Evolutionary conservation across 2,797 vertebrate species (phyloP), one percentile per base, ranked within the genome.

Genomic region (Falco peregrinus): DNA sequence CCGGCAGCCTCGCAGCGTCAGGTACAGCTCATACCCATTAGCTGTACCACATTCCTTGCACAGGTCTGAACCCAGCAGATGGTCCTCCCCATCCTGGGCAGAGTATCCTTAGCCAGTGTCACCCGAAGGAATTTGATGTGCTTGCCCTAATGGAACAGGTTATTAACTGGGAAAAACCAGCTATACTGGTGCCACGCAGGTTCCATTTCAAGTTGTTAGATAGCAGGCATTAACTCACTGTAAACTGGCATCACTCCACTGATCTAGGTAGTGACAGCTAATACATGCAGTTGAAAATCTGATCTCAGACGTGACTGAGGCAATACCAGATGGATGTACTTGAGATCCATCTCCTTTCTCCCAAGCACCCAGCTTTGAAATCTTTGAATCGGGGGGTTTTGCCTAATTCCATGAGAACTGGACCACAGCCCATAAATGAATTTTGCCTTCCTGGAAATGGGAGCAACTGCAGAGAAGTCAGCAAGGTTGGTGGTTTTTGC

Each of bases 71-170:
- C 77, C 70, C 85, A 25, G 84, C 73, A 22, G 80, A 63, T 13
- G 33, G 64, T 64, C 56, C 90, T 92, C 70, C 92, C 86, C 68
- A 16, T 69, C 33, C 87, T 4, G 24, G 89, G 76, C 89, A 88
- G 35, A 1, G 73, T 5, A 37, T 78, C 90, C 87, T 48, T 7
- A 95, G 16, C 29, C 91, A 6, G 33, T 81, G 95, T 93, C 89
- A 86, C 89, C 93, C 87, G 31, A 10, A 96, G 85, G 96, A 96
- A 95, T 96, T 5, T 96, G 95, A 96, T 97, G 96, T 11, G 94
- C 80, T 95, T 88, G 96, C 93, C 94, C 94, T 76, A 95, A 93
- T 96, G 93, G 93, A 96, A 91, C 96, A 88, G 96, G 94, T 96
- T 96, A 50, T 35, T 54, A 65, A 22, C 63, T 61, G 91, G 87